Conservation (phyloP, 2,888 invertebrate genomes). For the Zaprionus bogoriensis region DNA sequence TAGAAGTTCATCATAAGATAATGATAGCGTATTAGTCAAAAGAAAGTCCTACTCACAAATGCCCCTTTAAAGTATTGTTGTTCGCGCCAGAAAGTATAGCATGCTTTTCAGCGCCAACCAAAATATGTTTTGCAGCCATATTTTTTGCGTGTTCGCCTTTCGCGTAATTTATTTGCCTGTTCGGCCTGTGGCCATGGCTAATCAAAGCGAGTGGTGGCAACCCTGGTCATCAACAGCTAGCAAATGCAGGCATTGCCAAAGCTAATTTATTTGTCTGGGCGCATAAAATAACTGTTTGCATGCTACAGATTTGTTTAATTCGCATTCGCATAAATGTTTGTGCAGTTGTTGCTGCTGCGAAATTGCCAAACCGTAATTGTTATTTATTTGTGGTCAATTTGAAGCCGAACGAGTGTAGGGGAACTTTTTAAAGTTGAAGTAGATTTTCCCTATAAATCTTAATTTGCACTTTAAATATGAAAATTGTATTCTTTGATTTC, state of each 20-base stretch:
- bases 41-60: too few species aligned
- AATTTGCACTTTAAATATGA: background rate
- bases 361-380: slow-evolving; percentile 62
- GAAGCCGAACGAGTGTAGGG: slow-evolving; percentile 15
- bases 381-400: slow-evolving; percentile 74
- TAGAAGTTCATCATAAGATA: too few species aligned
- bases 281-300: slow-evolving; percentile 38
- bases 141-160: slow-evolving; percentile 20
- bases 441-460: too few species aligned
- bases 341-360: slow-evolving; percentile 19
- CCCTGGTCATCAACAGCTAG: slow-evolving; percentile 15
- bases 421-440: too few species aligned
- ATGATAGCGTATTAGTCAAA: too few species aligned
- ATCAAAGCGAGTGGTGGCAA: slow-evolving; percentile 46
- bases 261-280: slow-evolving; percentile 73
- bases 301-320: slow-evolving; percentile 37
- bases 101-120: slow-evolving; percentile 4
- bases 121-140: slow-evolving; percentile 31
- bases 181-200: slow-evolving; percentile 31
- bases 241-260: slow-evolving; percentile 34
- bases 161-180: slow-evolving; percentile 52
- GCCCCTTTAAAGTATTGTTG: too few species aligned
- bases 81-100: slow-evolving; percentile 7
- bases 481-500: too few species aligned
- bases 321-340: slow-evolving; percentile 32